phyloP scores from a whole-genome alignment of 1,140 invertebrate genomes.

The Planococcus citri region DNA sequence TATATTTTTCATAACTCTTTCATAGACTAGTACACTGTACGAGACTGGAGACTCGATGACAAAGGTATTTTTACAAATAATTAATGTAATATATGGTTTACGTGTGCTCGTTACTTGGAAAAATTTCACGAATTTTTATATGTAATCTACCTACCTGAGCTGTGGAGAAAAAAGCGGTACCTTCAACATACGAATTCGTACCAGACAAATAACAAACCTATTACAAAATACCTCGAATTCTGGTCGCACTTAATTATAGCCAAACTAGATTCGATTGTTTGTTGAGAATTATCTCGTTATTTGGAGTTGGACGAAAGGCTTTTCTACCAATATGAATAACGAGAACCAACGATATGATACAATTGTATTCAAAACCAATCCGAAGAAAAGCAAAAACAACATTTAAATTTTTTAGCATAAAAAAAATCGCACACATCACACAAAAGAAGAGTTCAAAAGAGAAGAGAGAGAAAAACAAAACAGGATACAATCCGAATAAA shows the following conservation, averaged over 20 bases:
- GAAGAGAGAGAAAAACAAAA: neutral
- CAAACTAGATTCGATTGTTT: neutral
- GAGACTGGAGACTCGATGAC: too few species aligned
- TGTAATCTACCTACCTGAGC: neutral
- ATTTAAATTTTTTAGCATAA: neutral
- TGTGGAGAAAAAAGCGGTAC: neutral
- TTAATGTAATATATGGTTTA: neutral
- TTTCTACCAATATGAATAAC: neutral
- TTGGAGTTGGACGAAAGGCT: neutral
- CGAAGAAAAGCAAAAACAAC: neutral
- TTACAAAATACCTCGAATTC: neutral
- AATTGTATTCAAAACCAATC: neutral
- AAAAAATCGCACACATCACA: neutral
- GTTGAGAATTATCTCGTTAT: neutral
- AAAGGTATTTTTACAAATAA: neutral
- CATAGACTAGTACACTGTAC: too few species aligned
- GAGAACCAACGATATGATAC: neutral
- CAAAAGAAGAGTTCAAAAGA: neutral
- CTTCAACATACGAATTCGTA: neutral
- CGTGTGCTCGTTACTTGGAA: too few species aligned
- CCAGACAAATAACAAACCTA: neutral
- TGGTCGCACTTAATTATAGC: neutral
- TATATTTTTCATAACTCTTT: neutral
- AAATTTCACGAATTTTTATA: too few species aligned
- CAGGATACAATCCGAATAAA: slow-evolving; percentile 9